These are phyloP conservation scores for Balaenoptera acutorostrata DNA, from an alignment of 2,113 vertebrate genomes.

Conservation along the genomic window DNA sequence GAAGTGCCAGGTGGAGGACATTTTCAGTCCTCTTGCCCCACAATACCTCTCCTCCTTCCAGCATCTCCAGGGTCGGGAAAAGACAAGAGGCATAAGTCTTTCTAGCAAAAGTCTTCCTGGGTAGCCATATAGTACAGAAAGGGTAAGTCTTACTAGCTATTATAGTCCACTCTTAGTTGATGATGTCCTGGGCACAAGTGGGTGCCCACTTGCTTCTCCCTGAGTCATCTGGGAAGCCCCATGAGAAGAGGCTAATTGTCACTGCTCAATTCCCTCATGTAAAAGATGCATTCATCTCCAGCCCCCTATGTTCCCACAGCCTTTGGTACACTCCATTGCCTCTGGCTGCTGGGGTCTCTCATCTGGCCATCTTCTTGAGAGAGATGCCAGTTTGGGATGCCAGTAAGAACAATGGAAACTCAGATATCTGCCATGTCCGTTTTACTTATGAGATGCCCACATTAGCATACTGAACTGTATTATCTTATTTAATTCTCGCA, in stretches of 20 bases:
- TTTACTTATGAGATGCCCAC: neutral
- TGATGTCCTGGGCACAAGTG: neutral
- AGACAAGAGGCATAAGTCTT: neutral
- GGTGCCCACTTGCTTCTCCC: neutral
- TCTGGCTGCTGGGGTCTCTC: neutral
- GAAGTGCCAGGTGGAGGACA: neutral
- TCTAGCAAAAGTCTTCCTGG: neutral
- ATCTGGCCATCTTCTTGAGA: neutral
- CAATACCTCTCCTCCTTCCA: neutral
- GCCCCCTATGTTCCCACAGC: accelerated
- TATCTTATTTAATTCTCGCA: constrained; percentile 8
- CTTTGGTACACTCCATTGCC: neutral
- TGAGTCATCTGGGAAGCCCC: neutral
- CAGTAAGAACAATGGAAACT: neutral
- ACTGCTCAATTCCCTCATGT: neutral
- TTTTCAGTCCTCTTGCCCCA: neutral
- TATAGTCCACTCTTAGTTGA: neutral
- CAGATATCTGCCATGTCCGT: neutral
- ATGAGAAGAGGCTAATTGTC: neutral
- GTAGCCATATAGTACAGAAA: neutral
- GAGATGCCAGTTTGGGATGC: neutral
- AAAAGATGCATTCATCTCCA: neutral
- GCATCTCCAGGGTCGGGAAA: neutral
- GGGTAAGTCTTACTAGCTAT: neutral
- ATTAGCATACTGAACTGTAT: neutral